Evolutionary conservation across 2,888 invertebrate genomes (phyloP), one percentile per base, ranked within the genome.

Genomic region (Dione vanillae): DNA sequence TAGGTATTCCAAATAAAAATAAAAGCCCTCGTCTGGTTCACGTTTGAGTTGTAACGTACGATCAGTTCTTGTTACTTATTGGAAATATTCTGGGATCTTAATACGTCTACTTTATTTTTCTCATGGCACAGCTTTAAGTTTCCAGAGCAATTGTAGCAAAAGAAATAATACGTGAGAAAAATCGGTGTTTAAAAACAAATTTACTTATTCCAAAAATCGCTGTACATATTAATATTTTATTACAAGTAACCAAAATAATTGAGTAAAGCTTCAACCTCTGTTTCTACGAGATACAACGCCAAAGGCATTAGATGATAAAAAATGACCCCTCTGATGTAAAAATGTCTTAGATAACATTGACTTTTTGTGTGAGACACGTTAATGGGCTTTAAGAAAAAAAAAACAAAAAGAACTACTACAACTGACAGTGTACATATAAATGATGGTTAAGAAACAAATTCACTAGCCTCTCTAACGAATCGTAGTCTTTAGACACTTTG

Each of bases 321-420:
- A 75, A 72, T 71, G 73, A 67, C 72, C 70, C 69, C 74, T 74
- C 69, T 75, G 73, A 74, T 74, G 64, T 43, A 73, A 69, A 77
- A 75, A 76, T 73, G 74, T 56, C 10, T n/a, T 19, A 72, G 76
- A 76, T 75, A 76, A 67, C 66, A 70, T 72, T 73, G 64, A 70
- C 65, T 66, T 64, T 61, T 69, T 71, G 73, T 71, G 54, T 71
- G 70, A 74, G 52, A 61, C 47, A 72, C 52, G 61, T 49, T 73
- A 74, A 74, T 74, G 70, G 73, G 43, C 43, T 43, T n/a, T 37
- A 67, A 69, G 56, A 70, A 69, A 73, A 69, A 71, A 5, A 45
- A 65, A 71, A n/a, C n/a, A n/a, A n/a, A 73, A 61, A 72, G 64
- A 16, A 37, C 7, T 16, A n/a, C 56, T 37, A 27, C 8, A 59